Conservation (phyloP, 2,797 vertebrate species). For the Gambusia yucatana region DNA sequence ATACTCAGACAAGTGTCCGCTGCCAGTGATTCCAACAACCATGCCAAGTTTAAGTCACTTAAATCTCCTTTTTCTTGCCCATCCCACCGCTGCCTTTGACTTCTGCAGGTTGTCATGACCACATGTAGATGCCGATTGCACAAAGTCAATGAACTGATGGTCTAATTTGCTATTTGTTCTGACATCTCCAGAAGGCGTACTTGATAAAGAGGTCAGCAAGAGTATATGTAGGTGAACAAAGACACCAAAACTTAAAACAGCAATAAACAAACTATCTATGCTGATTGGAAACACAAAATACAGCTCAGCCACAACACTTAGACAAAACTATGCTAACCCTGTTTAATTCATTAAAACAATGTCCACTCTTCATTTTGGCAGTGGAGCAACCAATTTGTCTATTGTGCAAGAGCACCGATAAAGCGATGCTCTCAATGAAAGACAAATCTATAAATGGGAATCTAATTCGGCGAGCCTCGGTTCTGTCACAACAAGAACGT, state of each 20-base stretch:
- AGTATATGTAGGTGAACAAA: neutral
- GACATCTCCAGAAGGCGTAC: neutral
- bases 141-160: neutral
- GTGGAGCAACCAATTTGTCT: slow-evolving; percentile 7
- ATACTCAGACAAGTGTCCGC: neutral
- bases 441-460: slow-evolving; percentile 29
- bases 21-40: neutral
- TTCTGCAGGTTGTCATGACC: neutral
- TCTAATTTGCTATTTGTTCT: neutral
- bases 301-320: neutral
- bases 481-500: slow-evolving; percentile 41
- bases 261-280: neutral
- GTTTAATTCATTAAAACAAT: slow-evolving; percentile 38
- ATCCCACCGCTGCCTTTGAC: neutral
- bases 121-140: neutral
- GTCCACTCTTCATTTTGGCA: slow-evolving; percentile 15
- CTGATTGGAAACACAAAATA: neutral
- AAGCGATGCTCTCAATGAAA: slow-evolving; percentile 9
- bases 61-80: neutral
- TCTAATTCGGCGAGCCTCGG: slow-evolving; percentile 42
- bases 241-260: neutral
- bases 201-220: neutral
- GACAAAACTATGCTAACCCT: slow-evolving; percentile 8
- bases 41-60: neutral
- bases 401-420: slow-evolving; percentile 25